Evolutionary conservation across 2,797 vertebrate species (phyloP), one percentile per base, ranked within the genome.

Genomic region (Clarias platycephalus): DNA sequence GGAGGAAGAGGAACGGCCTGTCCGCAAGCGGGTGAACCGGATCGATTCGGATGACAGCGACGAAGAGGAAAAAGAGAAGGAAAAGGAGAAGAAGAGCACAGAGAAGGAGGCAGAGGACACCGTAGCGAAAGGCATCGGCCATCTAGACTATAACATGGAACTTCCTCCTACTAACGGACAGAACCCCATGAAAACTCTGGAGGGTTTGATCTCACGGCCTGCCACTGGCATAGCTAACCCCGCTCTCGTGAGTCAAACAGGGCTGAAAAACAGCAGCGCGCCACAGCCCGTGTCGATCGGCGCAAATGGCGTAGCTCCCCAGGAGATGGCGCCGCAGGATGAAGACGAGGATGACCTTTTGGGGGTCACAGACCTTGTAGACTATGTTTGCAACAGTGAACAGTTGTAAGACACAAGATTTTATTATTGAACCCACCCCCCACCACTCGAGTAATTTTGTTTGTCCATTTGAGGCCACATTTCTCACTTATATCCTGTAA

Each of bases 351-450:
- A 99, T 1, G 98, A 99, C 94, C 97, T 99, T 88, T 93, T 99
- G 86, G 96, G 98, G 89, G 97, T 99, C 94, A 99, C 98, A 93
- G 98, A 99, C 94, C 97, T 99, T 84, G 98, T 99, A 92, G 98
- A 99, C 95, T 99, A 99, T 84, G 98, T 99, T 95, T 99, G 98
- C 97, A 99, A 97, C 95, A 99, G 97, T 91, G 97, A 99, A 97
- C 95, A 97, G 92, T 96, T 99, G 96, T 99, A 97, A 84, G 74
- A 86, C 89, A 89, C 34, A 4, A 58, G 87, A 86, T 91, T 89
- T 81, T 85, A 90, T 88, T 86, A 68, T 83, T 89, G 88, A 88
- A 63, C 80, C 80, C 62, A 57, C 34, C 34, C 49, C 49, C 49
- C 49, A 53, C 49, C 49, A 53, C 49, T 53, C 12, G 40, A 77